A percentile compares a stretch with the other conserved stretches of the same genome.
These are phyloP conservation scores for Minunthozetes semirufus DNA, from an alignment of 2,888 invertebrate species.

Conservation along the genomic window DNA sequence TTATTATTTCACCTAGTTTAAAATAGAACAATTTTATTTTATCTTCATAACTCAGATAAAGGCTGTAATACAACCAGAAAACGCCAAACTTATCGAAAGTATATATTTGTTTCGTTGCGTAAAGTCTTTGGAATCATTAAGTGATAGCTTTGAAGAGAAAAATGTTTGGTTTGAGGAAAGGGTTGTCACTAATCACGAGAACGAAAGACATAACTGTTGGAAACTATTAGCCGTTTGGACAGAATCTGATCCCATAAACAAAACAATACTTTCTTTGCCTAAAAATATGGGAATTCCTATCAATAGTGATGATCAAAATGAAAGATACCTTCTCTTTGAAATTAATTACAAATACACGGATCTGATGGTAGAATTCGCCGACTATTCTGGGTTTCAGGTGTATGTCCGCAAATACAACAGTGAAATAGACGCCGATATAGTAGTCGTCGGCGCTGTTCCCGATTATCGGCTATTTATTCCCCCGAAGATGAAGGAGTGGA, in stretches of 20 bases:
- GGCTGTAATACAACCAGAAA: not conserved
- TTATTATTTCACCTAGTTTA: no score
- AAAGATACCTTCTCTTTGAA: slow-evolving; percentile 13
- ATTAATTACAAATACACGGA: slow-evolving; percentile 3
- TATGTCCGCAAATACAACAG: not conserved
- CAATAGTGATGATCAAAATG: not conserved
- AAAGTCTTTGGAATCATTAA: not conserved
- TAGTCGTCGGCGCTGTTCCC: slow-evolving; percentile 1
- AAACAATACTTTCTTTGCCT: slow-evolving; percentile 5
- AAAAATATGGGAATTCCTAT: slow-evolving; percentile 18
- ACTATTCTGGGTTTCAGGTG: not conserved
- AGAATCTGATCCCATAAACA: not conserved
- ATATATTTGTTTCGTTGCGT: slow-evolving; percentile 5
- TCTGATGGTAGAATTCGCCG: not conserved
- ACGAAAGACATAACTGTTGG: not conserved
- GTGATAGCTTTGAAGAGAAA: not conserved
- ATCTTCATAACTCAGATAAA: not conserved
- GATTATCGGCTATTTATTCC: slow-evolving; percentile 14
- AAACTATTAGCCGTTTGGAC: slow-evolving; percentile 8
- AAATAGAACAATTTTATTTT: not conserved
- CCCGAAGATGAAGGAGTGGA: slow-evolving; percentile 17
- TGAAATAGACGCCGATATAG: slow-evolving; percentile 15
- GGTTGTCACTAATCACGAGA: not conserved
- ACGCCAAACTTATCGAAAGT: not conserved
- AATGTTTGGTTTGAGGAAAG: not conserved